These are phyloP conservation scores for Heliconius congener DNA, from an alignment of 1,140 invertebrate species.

Conservation along the genomic window DNA sequence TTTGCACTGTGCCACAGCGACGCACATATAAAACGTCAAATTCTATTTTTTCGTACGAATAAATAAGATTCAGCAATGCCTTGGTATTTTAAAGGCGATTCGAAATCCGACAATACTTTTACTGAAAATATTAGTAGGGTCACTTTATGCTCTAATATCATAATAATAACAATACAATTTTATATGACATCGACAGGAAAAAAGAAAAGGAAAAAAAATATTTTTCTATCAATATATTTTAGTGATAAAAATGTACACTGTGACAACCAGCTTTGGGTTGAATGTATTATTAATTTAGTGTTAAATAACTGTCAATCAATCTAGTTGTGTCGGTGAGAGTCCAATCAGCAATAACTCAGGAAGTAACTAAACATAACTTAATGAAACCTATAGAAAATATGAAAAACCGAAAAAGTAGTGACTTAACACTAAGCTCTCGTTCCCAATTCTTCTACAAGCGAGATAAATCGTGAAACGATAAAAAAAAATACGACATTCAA, in stretches of 20 bases:
- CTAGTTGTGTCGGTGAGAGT: no score
- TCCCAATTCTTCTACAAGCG: no score
- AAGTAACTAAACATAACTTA: no score
- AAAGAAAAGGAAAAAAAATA: neutral
- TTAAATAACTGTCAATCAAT: no score
- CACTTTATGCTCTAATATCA: neutral
- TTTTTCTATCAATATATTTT: neutral
- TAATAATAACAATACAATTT: constrained; percentile 2
- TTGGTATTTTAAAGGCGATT: neutral
- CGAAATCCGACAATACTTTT: neutral
- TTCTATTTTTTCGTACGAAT: neutral
- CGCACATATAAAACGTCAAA: neutral
- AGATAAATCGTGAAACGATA: no score
- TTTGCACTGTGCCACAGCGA: no score
- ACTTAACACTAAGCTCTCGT: no score
- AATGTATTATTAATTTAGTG: no score
- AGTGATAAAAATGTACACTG: neutral
- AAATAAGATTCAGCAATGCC: neutral
- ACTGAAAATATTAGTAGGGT: neutral
- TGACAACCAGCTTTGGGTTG: neutral
- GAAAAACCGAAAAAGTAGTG: no score
- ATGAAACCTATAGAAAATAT: no score
- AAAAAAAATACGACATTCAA: no score
- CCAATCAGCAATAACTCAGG: no score
- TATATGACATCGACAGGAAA: neutral